Evolutionary conservation across 1,140 invertebrate genomes (phyloP), one percentile per base, ranked within the genome.

Genomic region (Stenopsyche tienmushanensis): DNA sequence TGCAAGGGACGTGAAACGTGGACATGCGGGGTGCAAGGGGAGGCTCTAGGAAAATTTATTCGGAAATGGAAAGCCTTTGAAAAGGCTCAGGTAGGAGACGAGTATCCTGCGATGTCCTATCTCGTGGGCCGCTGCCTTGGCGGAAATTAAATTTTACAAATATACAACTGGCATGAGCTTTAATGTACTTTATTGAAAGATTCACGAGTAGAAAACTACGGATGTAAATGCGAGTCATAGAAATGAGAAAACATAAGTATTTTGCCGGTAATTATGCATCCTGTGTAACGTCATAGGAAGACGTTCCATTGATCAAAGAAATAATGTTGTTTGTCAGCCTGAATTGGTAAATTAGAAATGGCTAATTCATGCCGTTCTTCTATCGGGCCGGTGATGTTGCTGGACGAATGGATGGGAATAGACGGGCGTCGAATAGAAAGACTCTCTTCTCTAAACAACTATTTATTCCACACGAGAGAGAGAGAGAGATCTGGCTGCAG

Each of bases 91-190:
- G 57, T 60, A 60, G 57, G 18, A 24, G 57, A 47, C 57, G 57
- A 29, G 42, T 42, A 60, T 60, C 57, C 57, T 60, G 57, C 57
- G 57, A 60, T 60, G 57, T 60, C 57, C 62, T 64, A 53, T 54
- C 62, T 54, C 10, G 23, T 26, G 26, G 45, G 60, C 47, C 24
- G 41, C 17, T 34, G 29, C 60, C 49, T 49, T 52, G 50, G 50
- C 62, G 62, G 62, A 64, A 64, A 64, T 64, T 64, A 64, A 64
- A 64, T 64, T 64, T 64, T 53, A 64, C 62, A 64, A 64, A 64
- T 64, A 64, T 44, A 60, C 57, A 60, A 60, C 57, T 23, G 57
- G 9, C 20, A 2, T n/a, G 42, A 23, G 57, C 44, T 60, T 60
- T 60, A 60, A 60, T 60, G 57, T 60, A 25, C 24, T 60, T 60